These are phyloP conservation scores for Arizona elegans DNA, from an alignment of 2,113 vertebrate genomes.

Conservation along the genomic window DNA sequence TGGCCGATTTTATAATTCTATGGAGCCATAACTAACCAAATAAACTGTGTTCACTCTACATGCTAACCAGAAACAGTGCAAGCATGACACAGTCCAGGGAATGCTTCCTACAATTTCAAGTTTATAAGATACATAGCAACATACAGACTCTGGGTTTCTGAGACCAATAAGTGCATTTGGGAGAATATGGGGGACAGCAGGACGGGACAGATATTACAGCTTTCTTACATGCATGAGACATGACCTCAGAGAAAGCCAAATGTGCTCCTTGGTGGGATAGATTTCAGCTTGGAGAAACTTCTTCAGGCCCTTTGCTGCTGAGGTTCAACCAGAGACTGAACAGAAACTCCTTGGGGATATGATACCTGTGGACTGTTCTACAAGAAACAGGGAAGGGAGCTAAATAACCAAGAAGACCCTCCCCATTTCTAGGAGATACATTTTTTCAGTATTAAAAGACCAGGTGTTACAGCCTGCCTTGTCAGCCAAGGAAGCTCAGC, in stretches of 20 bases:
- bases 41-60: background rate
- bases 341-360: background rate
- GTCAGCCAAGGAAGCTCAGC: background rate
- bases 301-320: background rate
- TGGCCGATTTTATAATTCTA: background rate
- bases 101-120: background rate
- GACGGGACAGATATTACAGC: background rate
- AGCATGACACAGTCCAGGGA: background rate
- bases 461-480: background rate
- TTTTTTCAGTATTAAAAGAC: background rate
- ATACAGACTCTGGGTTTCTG: background rate
- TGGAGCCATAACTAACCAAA: background rate
- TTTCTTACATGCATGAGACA: background rate
- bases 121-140: background rate
- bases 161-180: background rate
- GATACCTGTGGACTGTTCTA: background rate
- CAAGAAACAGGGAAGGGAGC: background rate
- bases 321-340: background rate
- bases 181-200: background rate
- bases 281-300: background rate
- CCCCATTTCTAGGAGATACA: background rate
- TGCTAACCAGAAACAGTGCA: background rate
- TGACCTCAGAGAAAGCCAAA: background rate
- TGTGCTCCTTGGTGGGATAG: background rate
- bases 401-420: background rate